Evolutionary conservation across 2,888 invertebrate genomes (phyloP).

Genomic region (Ametastegia equiseti): DNA sequence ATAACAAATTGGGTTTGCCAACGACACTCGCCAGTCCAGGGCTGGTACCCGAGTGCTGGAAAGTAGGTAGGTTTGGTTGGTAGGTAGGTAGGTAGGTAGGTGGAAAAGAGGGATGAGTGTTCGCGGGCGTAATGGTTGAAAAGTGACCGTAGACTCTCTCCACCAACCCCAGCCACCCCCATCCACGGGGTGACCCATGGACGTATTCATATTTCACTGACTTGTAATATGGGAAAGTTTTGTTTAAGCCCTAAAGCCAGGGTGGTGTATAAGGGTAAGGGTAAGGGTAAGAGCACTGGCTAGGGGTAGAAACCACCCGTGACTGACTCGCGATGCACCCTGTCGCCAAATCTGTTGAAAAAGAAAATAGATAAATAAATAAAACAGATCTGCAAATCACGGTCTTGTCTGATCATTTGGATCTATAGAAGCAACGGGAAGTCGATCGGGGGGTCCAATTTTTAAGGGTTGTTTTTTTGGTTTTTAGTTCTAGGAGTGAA

Average conservation of each 20-base stretch:
- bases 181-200: conserved; percentile 51
- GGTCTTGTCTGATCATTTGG: neutral
- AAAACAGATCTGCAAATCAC: neutral
- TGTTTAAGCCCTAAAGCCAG: conserved; percentile 73
- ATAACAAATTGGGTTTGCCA: conserved; percentile 76
- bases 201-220: conserved; percentile 74
- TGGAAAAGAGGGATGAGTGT: neutral
- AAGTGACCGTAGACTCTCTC: conserved; percentile 71
- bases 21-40: conserved; percentile 69
- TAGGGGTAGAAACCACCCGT: neutral
- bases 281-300: neutral
- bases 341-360: neutral
- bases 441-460: neutral
- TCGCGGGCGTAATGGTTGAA: conserved; percentile 69
- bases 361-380: neutral
- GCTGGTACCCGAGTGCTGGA: too few relatives aligned
- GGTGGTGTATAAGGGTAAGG: conserved; percentile 2
- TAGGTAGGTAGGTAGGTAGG: too few relatives aligned
- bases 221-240: conserved; percentile 74
- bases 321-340: conserved; percentile 15
- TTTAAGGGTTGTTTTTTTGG: neutral
- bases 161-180: conserved; percentile 53
- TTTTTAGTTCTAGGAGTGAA: neutral
- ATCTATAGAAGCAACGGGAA: neutral
- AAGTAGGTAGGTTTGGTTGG: too few relatives aligned